Evolutionary conservation across 2,113 vertebrate species (phyloP), one percentile per base, ranked within the genome.

Genomic region (Australoheros scitulus): DNA sequence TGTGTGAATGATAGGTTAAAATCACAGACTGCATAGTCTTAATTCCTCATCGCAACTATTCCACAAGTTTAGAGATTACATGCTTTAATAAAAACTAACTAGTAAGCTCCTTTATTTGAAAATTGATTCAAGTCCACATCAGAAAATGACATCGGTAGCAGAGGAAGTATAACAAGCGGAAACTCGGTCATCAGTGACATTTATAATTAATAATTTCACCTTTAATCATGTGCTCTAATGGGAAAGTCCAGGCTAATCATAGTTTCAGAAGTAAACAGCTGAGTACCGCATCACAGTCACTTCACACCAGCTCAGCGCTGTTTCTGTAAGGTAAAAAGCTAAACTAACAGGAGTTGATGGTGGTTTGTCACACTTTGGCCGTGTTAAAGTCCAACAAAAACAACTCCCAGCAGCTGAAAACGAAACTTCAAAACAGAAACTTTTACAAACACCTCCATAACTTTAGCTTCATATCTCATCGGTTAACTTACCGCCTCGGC

Each of bases 401-500:
- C 34, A 86, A 15, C 9, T 64, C 3, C 6, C 15, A 11, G 13
- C 1, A 83, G 20, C 4, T 47, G 63, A 91, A 91, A 91, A 3
- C 81, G 92, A 93, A 93, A 93, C 77, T 91, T 91, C 6, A 70
- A 70, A 50, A 50, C 64, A 29, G 64, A 68, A 70, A 70, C 64
- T 70, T 70, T 74, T 34, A 34, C 2, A 63, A 8, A 57, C 22
- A 9, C 56, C 58, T 10, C 3, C 3, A 38, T 3, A 15, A 10
- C 41, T 55, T 38, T 57, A 78, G 56, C 38, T 59, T 56, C 52
- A 17, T 14, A 72, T 80, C 79, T 79, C 47, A 20, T 41, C 2
- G 24, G 56, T 10, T 36, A 50, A 56, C 76, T 80, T 13, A 75
- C 56, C 64, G 17, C 0, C 22, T 29, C 26, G 11, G 1, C 68